Conservation (phyloP, 2,797 vertebrate genomes). For the Macroramphosus scolopax region DNA sequence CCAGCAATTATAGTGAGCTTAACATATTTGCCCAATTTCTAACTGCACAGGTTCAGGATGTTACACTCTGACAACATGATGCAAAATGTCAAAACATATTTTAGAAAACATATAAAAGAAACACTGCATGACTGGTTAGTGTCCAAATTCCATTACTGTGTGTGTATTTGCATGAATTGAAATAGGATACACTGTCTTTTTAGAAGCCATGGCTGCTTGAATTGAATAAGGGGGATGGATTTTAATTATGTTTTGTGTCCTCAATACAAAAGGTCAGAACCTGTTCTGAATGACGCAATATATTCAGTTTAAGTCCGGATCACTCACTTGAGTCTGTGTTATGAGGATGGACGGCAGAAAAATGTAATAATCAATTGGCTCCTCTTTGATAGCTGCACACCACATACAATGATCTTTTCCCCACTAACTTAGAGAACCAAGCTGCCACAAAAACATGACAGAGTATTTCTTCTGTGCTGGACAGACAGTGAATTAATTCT, state of each 20-base stretch:
- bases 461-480: constrained; percentile 36
- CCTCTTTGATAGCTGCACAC: not conserved
- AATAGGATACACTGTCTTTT: not conserved
- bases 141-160: not conserved
- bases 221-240: too few species aligned
- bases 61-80: not conserved
- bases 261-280: too few species aligned
- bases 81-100: constrained; percentile 9
- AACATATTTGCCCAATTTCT: too few species aligned
- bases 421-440: constrained; percentile 36
- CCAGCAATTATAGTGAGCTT: not conserved
- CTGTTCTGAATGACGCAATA: too few species aligned
- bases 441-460: constrained; percentile 80
- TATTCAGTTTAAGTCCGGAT: too few species aligned
- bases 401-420: constrained; percentile 4
- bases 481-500: constrained; percentile 57
- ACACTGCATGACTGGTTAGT: too few species aligned
- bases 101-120: not conserved
- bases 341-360: not conserved
- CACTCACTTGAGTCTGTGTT: too few species aligned
- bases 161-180: not conserved
- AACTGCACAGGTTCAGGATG: constrained; percentile 15
- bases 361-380: constrained; percentile 2
- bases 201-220: not conserved
- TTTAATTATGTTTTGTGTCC: too few species aligned